Evolutionary conservation across 2,797 vertebrate species (phyloP), one percentile per base, ranked within the genome.

Genomic region (Oceanodroma leucorhoa): DNA sequence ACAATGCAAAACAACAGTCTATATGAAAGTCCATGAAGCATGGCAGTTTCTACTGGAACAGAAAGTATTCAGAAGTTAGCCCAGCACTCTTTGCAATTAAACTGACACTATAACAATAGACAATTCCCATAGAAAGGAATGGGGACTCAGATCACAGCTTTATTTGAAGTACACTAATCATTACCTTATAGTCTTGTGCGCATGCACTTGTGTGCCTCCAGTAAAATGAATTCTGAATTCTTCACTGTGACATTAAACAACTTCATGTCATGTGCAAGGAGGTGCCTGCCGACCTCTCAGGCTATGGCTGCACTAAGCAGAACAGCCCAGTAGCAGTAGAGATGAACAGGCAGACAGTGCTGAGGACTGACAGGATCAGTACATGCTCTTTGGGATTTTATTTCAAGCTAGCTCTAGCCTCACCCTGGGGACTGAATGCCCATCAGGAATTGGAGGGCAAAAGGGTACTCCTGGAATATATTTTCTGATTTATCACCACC

Each of bases 161-260:
- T 53, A 9, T 64, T 36, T 67, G 40, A 90, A 62, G n/a, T 19
- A 34, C 10, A 10, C 10, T 62, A 48, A 26, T 27, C 14, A 13
- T 67, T 34, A 61, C 27, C 27, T 43, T 70, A 34, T 3, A 53
- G 30, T 14, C 12, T 83, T 69, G 4, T 45, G 34, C 21, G n/a
- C 0, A 0, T 6, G 17, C 3, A 5, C 6, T 8, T 50, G 5
- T 26, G 14, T n/a, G 23, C 50, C 24, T 61, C 34, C n/a, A 50
- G 21, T 22, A 66, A 61, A 86, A 58, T 10, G 22, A 66, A 48
- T 55, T 54, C 65, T 62, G 45, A 58, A 10, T n/a, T 71, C 24
- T 89, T 89, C 10, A 1, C 41, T 64, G 43, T 43, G 41, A 18
- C n/a, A 29, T 24, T 30, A 24, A 75, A 66, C 14, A 32, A 21